Evolutionary conservation across 2,797 vertebrate genomes (phyloP).

Genomic region (Hafferia zeledoni): DNA sequence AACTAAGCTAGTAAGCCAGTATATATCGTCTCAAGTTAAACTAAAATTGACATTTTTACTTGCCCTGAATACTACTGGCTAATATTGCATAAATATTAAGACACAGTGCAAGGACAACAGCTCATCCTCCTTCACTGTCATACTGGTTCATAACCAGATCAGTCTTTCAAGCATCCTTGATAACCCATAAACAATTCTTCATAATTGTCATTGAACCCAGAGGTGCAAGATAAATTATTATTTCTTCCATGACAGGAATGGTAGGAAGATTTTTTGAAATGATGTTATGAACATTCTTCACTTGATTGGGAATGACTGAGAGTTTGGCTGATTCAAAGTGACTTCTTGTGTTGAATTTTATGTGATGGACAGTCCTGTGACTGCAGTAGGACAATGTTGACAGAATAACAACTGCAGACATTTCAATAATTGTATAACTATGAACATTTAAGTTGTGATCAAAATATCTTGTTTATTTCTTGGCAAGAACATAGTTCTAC

Average conservation of each 20-base stretch:
- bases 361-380: conserved; percentile 4
- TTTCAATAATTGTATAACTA: conserved; percentile 5
- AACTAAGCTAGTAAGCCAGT: background rate
- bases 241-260: conserved; percentile 2
- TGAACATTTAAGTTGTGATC: background rate
- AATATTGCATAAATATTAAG: background rate
- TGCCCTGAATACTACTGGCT: background rate
- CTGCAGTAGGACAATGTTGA: conserved; percentile 19
- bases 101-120: background rate
- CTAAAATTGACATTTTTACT: background rate
- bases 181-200: conserved; percentile 27
- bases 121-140: background rate
- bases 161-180: conserved; percentile 44
- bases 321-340: conserved; percentile 15
- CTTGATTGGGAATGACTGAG: conserved; percentile 58
- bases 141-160: background rate
- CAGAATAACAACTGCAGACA: conserved; percentile 10
- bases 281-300: conserved; percentile 32
- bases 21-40: background rate
- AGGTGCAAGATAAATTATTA: conserved; percentile 55
- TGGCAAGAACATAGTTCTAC: background rate
- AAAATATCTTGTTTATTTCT: conserved; percentile 33
- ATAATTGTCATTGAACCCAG: conserved; percentile 37
- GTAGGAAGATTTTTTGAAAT: conserved; percentile 14
- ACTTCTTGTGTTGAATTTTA: conserved; percentile 44